A percentile compares a stretch with the other conserved stretches of the same genome.
These are phyloP conservation scores for Zophobas morio DNA, from an alignment of 1,140 invertebrate species.

Conservation along the genomic window DNA sequence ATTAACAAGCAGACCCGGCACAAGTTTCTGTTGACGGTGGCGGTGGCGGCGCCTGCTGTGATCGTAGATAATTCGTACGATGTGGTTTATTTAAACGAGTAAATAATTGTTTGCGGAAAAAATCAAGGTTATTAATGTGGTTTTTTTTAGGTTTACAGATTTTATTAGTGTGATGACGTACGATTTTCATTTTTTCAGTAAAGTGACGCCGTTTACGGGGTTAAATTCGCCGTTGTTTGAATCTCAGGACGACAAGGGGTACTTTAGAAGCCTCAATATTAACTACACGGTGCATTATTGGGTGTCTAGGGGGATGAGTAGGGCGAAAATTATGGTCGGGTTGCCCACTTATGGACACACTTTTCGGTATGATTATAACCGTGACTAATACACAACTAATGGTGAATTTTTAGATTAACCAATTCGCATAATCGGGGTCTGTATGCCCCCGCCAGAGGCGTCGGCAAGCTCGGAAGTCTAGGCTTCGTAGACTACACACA, in stretches of 20 bases:
- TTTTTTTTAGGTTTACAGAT: conserved; percentile 78
- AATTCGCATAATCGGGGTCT: conserved; percentile 78
- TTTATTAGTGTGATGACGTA: conserved; percentile 93
- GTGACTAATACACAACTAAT: conserved; percentile 7
- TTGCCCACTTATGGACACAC: conserved; percentile 92
- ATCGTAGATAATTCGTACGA: conserved; percentile 85
- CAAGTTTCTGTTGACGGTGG: conserved; percentile 78
- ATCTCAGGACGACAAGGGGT: conserved; percentile 73
- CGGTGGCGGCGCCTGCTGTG: conserved; percentile 81
- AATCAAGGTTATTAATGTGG: conserved; percentile 24
- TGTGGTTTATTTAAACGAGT: conserved; percentile 82
- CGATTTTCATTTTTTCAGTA: conserved; percentile 87
- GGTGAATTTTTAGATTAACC: conserved; percentile 71
- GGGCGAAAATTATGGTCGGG: conserved; percentile 88
- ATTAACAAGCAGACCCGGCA: conserved; percentile 72
- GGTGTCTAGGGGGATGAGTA: conserved; percentile 83
- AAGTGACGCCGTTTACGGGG: conserved; percentile 85
- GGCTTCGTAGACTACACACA: conserved; percentile 82
- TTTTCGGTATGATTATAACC: conserved; percentile 72
- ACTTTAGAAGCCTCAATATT: conserved; percentile 82
- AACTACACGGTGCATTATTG: conserved; percentile 89
- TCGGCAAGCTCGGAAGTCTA: conserved; percentile 75
- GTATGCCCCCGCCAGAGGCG: conserved; percentile 79
- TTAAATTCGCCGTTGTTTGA: conserved; percentile 86
- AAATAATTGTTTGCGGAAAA: conserved; percentile 59